phyloP scores from a whole-genome alignment of 2,888 invertebrate genomes.

The Plebejus anna region DNA sequence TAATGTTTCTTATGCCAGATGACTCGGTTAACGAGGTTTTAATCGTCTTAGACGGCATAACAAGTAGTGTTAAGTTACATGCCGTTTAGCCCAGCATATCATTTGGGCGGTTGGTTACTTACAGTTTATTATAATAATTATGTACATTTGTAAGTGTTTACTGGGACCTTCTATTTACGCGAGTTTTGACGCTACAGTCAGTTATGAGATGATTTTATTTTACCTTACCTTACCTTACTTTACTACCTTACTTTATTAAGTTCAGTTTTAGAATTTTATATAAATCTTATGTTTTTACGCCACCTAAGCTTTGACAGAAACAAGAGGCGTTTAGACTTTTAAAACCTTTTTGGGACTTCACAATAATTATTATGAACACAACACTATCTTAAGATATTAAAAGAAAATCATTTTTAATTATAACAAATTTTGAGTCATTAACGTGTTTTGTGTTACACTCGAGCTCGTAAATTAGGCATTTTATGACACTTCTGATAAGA shows the following conservation, averaged over 20 bases:
- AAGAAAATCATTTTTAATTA: background rate
- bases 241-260: background rate
- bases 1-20: constrained; percentile 19
- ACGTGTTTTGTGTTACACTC: background rate
- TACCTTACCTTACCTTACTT: too few relatives aligned
- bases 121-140: background rate
- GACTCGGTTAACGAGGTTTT: constrained; percentile 24
- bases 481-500: constrained; percentile 17
- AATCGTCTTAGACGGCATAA: constrained; percentile 20
- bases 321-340: too few relatives aligned
- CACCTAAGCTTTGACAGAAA: too few relatives aligned
- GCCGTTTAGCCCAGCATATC: constrained; percentile 12
- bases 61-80: constrained; percentile 18
- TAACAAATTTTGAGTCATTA: constrained; percentile 1
- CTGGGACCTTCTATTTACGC: background rate
- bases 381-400: too few relatives aligned
- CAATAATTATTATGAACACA: too few relatives aligned
- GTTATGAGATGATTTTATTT: background rate
- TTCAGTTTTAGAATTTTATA: background rate
- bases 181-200: background rate
- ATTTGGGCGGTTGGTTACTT: constrained; percentile 1
- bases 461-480: constrained; percentile 14
- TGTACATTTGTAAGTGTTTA: background rate
- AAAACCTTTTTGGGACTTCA: too few relatives aligned
- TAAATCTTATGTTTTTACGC: background rate